Base-by-base conservation (phyloP, 2,113 vertebrate species). In the Cryptotis parvus region DNA sequence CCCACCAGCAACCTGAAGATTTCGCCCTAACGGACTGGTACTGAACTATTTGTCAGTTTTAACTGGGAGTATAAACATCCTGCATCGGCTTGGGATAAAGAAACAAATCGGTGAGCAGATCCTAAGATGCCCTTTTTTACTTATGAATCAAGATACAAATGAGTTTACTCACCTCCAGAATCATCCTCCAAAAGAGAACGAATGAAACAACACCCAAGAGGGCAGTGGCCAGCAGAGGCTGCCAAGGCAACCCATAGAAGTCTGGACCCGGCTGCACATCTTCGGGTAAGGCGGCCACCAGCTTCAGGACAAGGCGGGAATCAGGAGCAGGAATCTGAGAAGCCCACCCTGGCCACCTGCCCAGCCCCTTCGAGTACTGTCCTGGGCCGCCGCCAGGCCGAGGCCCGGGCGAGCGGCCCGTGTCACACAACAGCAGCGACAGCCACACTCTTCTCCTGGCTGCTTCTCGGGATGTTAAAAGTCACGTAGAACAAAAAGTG, bases 141-240 rank as follows among this genome's bases (percentile, higher is more conserved):
- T 49, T 76, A n/a, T 27, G 20, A 89, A 8, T 65, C 52, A 76
- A 55, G 14, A 18, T 35, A 29, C 33, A 87, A 41, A 26, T 45
- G 94, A 93, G 61, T 80, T 87, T 96, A 98, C 99, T 99, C 97
- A 99, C 99, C 70, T 98, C 97, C 91, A 99, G 98, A 93, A 99
- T 95, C 1, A 98, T 99, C 97, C 98, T 99, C 99, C 99, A 99
- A 94, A 99, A 98, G 96, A 99, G 98, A 77, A 99, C 1, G 95
- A 99, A 95, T 0, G 99, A 99, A 93, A 98, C 58, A 65, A 99
- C 84, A 94, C 99, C 99, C 87, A 99, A 97, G 61, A 98, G 95
- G 84, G 96, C 97, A 49, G 99, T 99, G 58, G 97, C 55, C 69
- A 98, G 72, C 52, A 99, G 95, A n/a, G 99, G 98, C 84, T 99